A percentile compares a stretch with the other conserved stretches of the same genome.
phyloP scores from a whole-genome alignment of 2,888 invertebrate genomes.

The Nemotelus pantherinus region DNA sequence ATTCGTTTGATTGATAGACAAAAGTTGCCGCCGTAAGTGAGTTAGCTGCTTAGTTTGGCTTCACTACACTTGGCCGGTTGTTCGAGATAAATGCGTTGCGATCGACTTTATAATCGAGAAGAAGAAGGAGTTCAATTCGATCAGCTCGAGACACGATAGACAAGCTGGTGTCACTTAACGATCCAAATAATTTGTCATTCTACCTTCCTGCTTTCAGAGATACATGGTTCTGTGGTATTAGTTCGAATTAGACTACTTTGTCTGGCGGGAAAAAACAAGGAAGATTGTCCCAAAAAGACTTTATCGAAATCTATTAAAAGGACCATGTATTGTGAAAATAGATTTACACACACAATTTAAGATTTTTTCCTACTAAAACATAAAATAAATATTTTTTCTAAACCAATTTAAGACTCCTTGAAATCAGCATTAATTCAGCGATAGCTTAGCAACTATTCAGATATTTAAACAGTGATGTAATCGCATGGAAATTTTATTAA shows the following conservation, averaged over 20 bases:
- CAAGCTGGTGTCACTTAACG: conserved; percentile 43
- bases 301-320: too few relatives aligned
- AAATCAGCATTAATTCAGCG: too few relatives aligned
- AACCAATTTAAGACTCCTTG: too few relatives aligned
- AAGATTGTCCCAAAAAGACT: not conserved
- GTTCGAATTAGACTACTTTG: conserved; percentile 8
- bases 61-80: too few relatives aligned
- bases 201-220: conserved; percentile 1
- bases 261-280: not conserved
- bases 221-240: conserved; percentile 2
- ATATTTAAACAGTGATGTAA: too few relatives aligned
- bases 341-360: too few relatives aligned
- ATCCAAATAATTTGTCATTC: conserved; percentile 40
- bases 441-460: too few relatives aligned
- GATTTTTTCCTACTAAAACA: too few relatives aligned
- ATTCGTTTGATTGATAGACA: conserved; percentile 28
- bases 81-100: not conserved
- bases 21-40: not conserved
- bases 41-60: too few relatives aligned
- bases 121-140: not conserved
- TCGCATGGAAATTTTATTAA: too few relatives aligned
- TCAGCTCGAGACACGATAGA: conserved; percentile 30
- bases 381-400: too few relatives aligned
- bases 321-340: too few relatives aligned
- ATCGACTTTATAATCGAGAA: not conserved